Conservation (phyloP, 2,113 vertebrate species). For the Pluvianellus socialis region DNA sequence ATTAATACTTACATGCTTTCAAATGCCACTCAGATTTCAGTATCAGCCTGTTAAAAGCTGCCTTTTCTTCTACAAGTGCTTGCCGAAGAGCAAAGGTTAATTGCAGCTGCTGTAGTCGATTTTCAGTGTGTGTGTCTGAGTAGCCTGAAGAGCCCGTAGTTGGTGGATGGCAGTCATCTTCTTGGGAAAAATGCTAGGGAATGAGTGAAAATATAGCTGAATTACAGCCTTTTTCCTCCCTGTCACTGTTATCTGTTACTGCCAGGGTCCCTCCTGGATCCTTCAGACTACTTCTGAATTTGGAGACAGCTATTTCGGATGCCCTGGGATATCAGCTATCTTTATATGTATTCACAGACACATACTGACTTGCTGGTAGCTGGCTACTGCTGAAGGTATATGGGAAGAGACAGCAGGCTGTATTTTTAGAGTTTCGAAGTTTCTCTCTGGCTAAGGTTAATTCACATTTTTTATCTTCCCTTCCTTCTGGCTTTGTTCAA, state of each 20-base stretch:
- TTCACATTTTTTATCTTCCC: background rate
- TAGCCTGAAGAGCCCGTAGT: background rate
- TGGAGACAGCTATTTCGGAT: background rate
- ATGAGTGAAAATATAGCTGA: background rate
- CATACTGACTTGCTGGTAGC: background rate
- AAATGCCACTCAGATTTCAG: background rate
- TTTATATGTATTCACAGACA: background rate
- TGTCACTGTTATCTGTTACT: background rate
- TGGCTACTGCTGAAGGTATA: background rate
- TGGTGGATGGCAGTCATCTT: background rate
- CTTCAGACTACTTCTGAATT: background rate
- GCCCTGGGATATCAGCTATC: background rate
- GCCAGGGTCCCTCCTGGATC: background rate
- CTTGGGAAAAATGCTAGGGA: background rate
- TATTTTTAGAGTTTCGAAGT: background rate
- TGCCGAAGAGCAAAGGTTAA: background rate
- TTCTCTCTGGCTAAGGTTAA: constrained; percentile 36
- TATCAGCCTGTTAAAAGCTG: background rate
- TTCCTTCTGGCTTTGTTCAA: background rate
- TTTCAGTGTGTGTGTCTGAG: background rate
- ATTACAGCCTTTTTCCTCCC: background rate
- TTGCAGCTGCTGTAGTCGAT: background rate
- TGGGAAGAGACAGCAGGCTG: background rate
- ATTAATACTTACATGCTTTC: background rate
- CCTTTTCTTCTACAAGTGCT: background rate